Evolutionary conservation across 2,113 vertebrate genomes (phyloP), one percentile per base, ranked within the genome.

Genomic region (Strix aluco): DNA sequence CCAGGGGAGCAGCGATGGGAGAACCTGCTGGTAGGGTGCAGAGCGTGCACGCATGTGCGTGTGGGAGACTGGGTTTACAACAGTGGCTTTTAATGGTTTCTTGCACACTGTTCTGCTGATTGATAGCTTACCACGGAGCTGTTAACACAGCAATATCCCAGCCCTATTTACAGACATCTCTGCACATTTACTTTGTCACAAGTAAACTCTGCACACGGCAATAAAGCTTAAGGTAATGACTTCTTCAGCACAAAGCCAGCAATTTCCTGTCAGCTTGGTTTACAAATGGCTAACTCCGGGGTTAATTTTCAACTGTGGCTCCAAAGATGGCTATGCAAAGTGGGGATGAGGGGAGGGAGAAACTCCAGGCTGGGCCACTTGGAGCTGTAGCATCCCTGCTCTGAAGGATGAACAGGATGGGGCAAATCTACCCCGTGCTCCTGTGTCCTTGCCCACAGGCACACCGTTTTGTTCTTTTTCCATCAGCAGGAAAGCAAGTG

Each of bases 151-250:
- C 91, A 96, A 97, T 97, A 90, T 96, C 92, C 83, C 86, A 57
- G 77, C 88, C 91, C 94, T 91, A 94, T 95, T 97, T 97, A 96
- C 93, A 95, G 96, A 91, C 94, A 96, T 84, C 94, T 90, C 96
- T 91, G 91, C 77, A 71, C 97, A 97, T 98, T 97, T 97, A 96
- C 96, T 97, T 97, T 97, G 97, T 97, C 97, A 96, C 94, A 72
- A 97, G 95, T 92, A 97, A 97, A 97, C 92, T 94, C 96, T 49
- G 59, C 93, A 88, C 86, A 91, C 9, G 18, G 96, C 95, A 97
- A 97, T 97, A 98, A 98, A 98, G 97, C 95, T 96, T 94, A 94
- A 97, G 97, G 97, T 97, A 97, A 97, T 96, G 96, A 97, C 97
- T 97, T 96, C 97, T 97, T 96, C 95, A 94, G 96, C 93, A 97